Conservation (phyloP, 2,888 invertebrate genomes). For the Agrochola macilenta region DNA sequence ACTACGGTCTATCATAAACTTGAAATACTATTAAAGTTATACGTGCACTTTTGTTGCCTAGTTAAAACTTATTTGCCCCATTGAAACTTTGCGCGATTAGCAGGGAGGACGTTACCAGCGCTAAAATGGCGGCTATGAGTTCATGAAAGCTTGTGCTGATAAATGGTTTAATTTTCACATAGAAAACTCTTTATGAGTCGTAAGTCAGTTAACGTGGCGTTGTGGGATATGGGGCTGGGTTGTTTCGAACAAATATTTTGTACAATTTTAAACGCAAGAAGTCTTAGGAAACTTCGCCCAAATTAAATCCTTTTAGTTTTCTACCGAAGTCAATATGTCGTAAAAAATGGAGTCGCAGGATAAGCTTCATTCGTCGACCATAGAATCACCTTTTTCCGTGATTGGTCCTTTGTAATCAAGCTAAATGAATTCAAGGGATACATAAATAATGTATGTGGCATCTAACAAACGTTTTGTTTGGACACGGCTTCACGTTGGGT, state of each 20-base stretch:
- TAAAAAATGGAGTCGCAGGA: slow-evolving; percentile 3
- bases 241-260: background rate
- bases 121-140: background rate
- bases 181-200: background rate
- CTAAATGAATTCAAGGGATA: slow-evolving; percentile 56
- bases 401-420: slow-evolving; percentile 38
- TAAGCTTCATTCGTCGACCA: slow-evolving; percentile 1
- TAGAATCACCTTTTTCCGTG: slow-evolving; percentile 24
- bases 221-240: background rate
- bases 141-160: background rate
- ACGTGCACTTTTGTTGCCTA: background rate
- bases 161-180: slow-evolving; percentile 6
- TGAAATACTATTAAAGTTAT: slow-evolving; percentile 6
- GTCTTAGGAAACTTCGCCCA: background rate
- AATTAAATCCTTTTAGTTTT: slow-evolving; percentile 14
- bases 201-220: background rate
- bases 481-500: slow-evolving; percentile 8
- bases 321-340: background rate
- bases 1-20: background rate
- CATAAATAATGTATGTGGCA: slow-evolving; percentile 53
- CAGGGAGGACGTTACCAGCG: background rate
- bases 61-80: background rate
- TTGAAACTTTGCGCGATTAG: slow-evolving; percentile 1
- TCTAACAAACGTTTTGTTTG: slow-evolving; percentile 30
- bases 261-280: background rate